Evolutionary conservation across 1,140 invertebrate species (phyloP).

Genomic region (Muscidifurax raptorellus): DNA sequence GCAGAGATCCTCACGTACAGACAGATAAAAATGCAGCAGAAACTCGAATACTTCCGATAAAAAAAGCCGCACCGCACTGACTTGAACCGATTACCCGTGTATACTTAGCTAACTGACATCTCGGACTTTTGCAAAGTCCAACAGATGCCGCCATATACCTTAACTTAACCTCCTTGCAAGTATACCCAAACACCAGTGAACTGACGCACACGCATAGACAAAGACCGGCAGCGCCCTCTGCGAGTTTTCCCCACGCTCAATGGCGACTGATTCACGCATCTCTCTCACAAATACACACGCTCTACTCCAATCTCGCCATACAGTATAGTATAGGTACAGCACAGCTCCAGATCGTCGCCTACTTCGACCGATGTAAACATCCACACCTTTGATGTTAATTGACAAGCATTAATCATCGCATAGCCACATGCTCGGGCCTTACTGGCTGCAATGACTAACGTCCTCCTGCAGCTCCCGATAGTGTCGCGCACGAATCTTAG

Average conservation of each 20-base stretch:
- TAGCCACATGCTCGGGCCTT: not conserved
- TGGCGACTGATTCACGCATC: slow-evolving; percentile 16
- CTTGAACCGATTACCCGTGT: not conserved
- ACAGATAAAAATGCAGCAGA: too few relatives aligned
- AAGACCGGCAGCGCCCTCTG: not conserved
- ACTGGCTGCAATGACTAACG: slow-evolving; percentile 27
- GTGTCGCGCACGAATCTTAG: not conserved
- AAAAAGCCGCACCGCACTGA: too few relatives aligned
- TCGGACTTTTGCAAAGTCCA: not conserved
- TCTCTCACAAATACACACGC: not conserved
- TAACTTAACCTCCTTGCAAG: not conserved
- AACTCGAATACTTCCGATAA: too few relatives aligned
- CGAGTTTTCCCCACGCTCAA: slow-evolving; percentile 26
- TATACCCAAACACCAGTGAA: too few relatives aligned
- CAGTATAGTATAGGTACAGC: too few relatives aligned
- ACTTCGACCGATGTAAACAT: slow-evolving; percentile 38
- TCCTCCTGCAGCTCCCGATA: not conserved
- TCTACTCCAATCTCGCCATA: not conserved
- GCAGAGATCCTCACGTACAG: too few relatives aligned
- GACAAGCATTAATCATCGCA: slow-evolving; percentile 41
- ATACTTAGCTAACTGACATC: too few relatives aligned
- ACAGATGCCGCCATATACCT: not conserved
- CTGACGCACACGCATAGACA: too few relatives aligned
- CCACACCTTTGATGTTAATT: slow-evolving; percentile 41
- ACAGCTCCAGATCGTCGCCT: not conserved